These are phyloP conservation scores for Solenopsis invicta DNA, from an alignment of 1,140 invertebrate species.

Conservation along the genomic window DNA sequence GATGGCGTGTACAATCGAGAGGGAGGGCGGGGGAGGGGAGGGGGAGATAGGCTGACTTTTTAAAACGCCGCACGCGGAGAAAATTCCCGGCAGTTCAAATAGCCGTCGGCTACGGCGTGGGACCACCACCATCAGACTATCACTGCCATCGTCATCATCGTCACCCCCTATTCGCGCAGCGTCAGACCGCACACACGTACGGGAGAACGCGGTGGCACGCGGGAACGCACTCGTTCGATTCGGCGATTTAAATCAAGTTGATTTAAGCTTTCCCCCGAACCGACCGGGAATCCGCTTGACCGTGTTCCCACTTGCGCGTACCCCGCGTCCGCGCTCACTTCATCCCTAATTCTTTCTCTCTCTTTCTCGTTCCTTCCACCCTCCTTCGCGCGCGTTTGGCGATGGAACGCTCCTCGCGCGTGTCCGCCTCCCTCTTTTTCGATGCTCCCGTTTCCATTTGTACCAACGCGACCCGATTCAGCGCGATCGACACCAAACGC, in stretches of 20 bases:
- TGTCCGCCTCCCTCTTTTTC: slow-evolving; percentile 36
- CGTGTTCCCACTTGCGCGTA: slow-evolving; percentile 68
- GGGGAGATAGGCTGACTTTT: slow-evolving; percentile 67
- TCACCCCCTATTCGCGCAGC: background rate
- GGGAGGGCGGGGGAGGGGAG: background rate
- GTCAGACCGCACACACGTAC: slow-evolving; percentile 9
- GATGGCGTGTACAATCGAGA: slow-evolving; percentile 34
- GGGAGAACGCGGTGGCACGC: slow-evolving; percentile 18
- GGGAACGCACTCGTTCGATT: slow-evolving; percentile 67
- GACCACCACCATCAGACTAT: slow-evolving; percentile 6
- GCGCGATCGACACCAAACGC: slow-evolving; percentile 49
- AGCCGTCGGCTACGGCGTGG: slow-evolving; percentile 61
- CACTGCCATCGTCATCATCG: background rate
- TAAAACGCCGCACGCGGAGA: slow-evolving; percentile 64
- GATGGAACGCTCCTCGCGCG: slow-evolving; percentile 30
- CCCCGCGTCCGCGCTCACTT: slow-evolving; percentile 16
- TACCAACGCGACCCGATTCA: slow-evolving; percentile 32
- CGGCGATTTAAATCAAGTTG: slow-evolving; percentile 78
- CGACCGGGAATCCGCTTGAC: slow-evolving; percentile 64
- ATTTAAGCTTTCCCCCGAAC: slow-evolving; percentile 72
- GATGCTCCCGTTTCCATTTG: slow-evolving; percentile 57
- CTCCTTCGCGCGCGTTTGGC: background rate
- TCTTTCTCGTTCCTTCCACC: slow-evolving; percentile 18
- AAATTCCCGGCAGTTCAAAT: slow-evolving; percentile 74
- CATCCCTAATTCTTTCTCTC: slow-evolving; percentile 18